Evolutionary conservation across 2,113 vertebrate species (phyloP).

Genomic region (Triplophysa tibetana): DNA sequence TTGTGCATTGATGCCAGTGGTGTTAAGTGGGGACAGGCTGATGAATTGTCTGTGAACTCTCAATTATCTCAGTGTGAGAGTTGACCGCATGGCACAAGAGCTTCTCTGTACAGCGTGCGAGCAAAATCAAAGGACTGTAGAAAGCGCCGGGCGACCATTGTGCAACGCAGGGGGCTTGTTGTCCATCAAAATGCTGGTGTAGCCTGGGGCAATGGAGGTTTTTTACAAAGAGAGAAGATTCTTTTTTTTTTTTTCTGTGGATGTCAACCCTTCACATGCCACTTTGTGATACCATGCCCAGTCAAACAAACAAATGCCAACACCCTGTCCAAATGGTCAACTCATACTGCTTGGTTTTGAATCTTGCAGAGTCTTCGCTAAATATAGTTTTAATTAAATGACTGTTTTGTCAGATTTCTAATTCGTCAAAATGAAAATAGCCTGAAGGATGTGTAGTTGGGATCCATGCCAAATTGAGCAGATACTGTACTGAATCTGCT

Average conservation of each 20-base stretch:
- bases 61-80: slow-evolving; percentile 35
- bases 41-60: slow-evolving; percentile 44
- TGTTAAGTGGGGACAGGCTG: slow-evolving; percentile 14
- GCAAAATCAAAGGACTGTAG: slow-evolving; percentile 43
- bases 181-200: slow-evolving; percentile 29
- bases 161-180: slow-evolving; percentile 10
- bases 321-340: neutral
- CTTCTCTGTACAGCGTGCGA: slow-evolving; percentile 32
- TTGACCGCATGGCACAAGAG: slow-evolving; percentile 14
- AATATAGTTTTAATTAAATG: neutral
- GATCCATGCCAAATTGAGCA: too few species aligned
- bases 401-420: neutral
- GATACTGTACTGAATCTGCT: too few species aligned
- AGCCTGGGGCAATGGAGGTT: slow-evolving; percentile 32
- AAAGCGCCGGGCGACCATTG: slow-evolving; percentile 12
- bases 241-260: neutral
- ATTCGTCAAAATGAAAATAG: neutral
- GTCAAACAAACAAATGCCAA: slow-evolving; percentile 1
- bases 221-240: neutral
- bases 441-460: neutral
- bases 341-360: neutral
- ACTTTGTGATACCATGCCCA: slow-evolving; percentile 2
- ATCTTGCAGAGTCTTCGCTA: neutral
- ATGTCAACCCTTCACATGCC: slow-evolving; percentile 35
- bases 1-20: slow-evolving; percentile 29